Evolutionary conservation across 2,888 invertebrate species (phyloP).

Genomic region (Eupithecia centaureata): DNA sequence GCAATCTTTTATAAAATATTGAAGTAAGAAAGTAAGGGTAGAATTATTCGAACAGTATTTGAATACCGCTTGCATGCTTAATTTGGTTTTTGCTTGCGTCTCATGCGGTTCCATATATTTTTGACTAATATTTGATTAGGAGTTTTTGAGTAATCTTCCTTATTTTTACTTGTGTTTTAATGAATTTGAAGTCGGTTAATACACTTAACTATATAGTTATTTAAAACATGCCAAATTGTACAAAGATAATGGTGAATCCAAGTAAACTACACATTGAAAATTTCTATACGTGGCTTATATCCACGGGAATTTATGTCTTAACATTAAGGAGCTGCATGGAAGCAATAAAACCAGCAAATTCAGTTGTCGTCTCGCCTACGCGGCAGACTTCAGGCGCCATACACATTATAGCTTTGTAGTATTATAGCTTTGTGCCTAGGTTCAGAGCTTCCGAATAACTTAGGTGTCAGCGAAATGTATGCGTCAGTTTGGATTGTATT

Average conservation of each 20-base stretch:
- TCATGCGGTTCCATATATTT: too few relatives aligned
- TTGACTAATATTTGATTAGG: too few relatives aligned
- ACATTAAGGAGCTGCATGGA: constrained; percentile 66
- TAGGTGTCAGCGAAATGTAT: background rate
- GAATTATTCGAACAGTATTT: background rate
- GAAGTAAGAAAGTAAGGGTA: background rate
- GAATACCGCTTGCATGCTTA: too few relatives aligned
- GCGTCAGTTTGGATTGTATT: background rate
- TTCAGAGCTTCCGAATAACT: constrained; percentile 5
- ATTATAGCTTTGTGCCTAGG: constrained; percentile 33
- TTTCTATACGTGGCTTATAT: constrained; percentile 22
- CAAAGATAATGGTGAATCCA: background rate
- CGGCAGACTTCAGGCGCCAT: constrained; percentile 76
- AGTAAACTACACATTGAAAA: background rate
- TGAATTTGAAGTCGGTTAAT: too few relatives aligned
- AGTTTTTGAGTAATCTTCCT: too few relatives aligned
- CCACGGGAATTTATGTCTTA: constrained; percentile 33
- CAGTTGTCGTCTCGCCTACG: constrained; percentile 74
- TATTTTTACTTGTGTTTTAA: too few relatives aligned
- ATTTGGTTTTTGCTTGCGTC: too few relatives aligned
- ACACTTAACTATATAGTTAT: too few relatives aligned
- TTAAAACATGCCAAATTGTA: too few relatives aligned
- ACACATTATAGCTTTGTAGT: constrained; percentile 51
- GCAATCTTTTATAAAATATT: too few relatives aligned
- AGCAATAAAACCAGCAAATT: constrained; percentile 72